Conservation (phyloP, 2,113 vertebrate genomes). For the Podocnemis expansa region DNA sequence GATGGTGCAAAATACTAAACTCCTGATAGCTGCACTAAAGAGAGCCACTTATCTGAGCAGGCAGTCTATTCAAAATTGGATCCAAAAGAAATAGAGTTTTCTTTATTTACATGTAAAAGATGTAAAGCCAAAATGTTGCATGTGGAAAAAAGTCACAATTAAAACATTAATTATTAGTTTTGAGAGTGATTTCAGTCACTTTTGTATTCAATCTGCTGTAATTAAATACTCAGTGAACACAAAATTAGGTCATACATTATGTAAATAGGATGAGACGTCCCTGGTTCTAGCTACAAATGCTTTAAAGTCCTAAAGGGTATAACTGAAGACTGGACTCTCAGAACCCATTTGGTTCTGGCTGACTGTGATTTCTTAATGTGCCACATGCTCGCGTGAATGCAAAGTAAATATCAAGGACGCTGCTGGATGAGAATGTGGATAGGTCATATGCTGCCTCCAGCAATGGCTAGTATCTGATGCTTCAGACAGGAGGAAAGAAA, state of each 20-base stretch:
- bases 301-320: constrained; percentile 48
- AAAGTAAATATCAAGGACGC: accelerated
- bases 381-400: not conserved
- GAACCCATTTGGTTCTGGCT: constrained; percentile 30
- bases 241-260: constrained; percentile 74
- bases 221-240: constrained; percentile 70
- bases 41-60: not conserved
- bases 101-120: not conserved
- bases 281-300: constrained; percentile 42
- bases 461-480: accelerated
- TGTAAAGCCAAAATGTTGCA: not conserved
- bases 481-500: not conserved
- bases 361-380: constrained; percentile 2
- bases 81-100: not conserved
- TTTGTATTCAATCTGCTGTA: constrained; percentile 65
- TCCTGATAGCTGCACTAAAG: not conserved
- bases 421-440: accelerated
- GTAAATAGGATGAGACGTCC: constrained; percentile 73
- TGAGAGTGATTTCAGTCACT: constrained; percentile 67
- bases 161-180: constrained; percentile 67
- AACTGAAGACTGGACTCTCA: not conserved
- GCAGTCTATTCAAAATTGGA: not conserved
- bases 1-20: not conserved
- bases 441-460: not conserved
- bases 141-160: not conserved